Evolutionary conservation across 2,888 invertebrate species (phyloP).

Genomic region (Ctena decussata): DNA sequence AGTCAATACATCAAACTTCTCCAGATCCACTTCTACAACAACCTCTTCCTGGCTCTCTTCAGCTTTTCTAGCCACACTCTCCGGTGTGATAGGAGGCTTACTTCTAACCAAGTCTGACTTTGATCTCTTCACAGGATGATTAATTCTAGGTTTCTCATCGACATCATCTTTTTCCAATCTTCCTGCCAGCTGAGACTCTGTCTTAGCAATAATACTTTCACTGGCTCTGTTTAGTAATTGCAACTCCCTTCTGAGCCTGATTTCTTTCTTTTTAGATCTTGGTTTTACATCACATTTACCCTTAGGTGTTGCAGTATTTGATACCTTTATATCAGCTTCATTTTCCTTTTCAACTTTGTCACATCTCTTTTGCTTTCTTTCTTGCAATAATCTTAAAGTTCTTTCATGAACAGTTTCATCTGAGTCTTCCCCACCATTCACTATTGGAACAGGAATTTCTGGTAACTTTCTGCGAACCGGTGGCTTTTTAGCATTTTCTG

Average conservation of each 20-base stretch:
- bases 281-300: neutral
- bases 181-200: neutral
- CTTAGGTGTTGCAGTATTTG: neutral
- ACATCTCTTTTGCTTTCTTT: constrained; percentile 47
- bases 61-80: neutral
- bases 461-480: constrained; percentile 55
- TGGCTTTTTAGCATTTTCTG: constrained; percentile 29
- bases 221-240: constrained; percentile 46
- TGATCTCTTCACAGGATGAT: constrained; percentile 48
- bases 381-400: constrained; percentile 56
- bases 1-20: constrained; percentile 8
- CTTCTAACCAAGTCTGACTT: constrained; percentile 46
- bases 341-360: constrained; percentile 22
- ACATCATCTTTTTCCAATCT: neutral
- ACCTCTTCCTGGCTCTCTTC: neutral
- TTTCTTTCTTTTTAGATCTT: constrained; percentile 48
- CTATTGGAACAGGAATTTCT: constrained; percentile 37
- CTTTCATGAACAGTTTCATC: constrained; percentile 63
- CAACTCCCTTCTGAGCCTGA: constrained; percentile 50
- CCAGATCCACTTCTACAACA: constrained; percentile 2
- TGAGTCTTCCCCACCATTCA: constrained; percentile 40
- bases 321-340: neutral
- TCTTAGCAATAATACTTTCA: neutral
- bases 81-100: neutral
- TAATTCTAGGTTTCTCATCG: constrained; percentile 48